phyloP scores from a whole-genome alignment of 1,140 invertebrate species.

The Drosophila quadrilineata region DNA sequence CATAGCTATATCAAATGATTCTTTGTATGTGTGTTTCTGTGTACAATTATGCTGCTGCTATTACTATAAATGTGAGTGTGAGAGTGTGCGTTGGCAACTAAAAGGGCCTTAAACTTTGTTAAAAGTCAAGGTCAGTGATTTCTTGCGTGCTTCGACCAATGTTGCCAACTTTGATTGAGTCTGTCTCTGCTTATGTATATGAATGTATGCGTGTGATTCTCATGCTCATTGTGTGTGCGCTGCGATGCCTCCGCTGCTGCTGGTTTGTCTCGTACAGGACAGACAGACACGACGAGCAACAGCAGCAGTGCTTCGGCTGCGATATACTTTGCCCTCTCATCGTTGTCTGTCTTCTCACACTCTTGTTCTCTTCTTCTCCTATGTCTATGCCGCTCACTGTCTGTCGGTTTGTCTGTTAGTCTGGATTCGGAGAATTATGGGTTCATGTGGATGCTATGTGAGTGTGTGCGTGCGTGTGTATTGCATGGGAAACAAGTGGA shows the following conservation, averaged over 20 bases:
- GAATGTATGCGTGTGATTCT: slow-evolving; percentile 10
- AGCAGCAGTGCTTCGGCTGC: slow-evolving; percentile 8
- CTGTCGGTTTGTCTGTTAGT: slow-evolving; percentile 3
- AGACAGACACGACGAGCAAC: neutral
- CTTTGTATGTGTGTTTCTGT: slow-evolving; percentile 22
- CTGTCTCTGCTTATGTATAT: slow-evolving; percentile 14
- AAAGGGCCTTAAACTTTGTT: slow-evolving; percentile 80
- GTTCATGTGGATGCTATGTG: slow-evolving; percentile 34
- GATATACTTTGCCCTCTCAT: slow-evolving; percentile 27
- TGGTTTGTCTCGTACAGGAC: slow-evolving; percentile 30
- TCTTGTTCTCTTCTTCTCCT: slow-evolving; percentile 2
- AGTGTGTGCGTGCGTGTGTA: slow-evolving; percentile 2
- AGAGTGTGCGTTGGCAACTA: slow-evolving; percentile 45
- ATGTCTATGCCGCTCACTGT: neutral
- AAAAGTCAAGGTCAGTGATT: slow-evolving; percentile 81
- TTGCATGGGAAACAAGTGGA: slow-evolving; percentile 44
- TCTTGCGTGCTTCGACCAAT: slow-evolving; percentile 58
- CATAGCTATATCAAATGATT: slow-evolving; percentile 10
- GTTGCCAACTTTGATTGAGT: slow-evolving; percentile 69
- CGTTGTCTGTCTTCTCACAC: slow-evolving; percentile 12
- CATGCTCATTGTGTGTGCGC: slow-evolving; percentile 28
- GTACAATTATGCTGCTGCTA: slow-evolving; percentile 57
- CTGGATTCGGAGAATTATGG: slow-evolving; percentile 53
- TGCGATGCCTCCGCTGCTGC: slow-evolving; percentile 5
- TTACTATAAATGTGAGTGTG: slow-evolving; percentile 20